Evolutionary conservation across 1,140 invertebrate genomes (phyloP).

Genomic region (Calosoma granatense): DNA sequence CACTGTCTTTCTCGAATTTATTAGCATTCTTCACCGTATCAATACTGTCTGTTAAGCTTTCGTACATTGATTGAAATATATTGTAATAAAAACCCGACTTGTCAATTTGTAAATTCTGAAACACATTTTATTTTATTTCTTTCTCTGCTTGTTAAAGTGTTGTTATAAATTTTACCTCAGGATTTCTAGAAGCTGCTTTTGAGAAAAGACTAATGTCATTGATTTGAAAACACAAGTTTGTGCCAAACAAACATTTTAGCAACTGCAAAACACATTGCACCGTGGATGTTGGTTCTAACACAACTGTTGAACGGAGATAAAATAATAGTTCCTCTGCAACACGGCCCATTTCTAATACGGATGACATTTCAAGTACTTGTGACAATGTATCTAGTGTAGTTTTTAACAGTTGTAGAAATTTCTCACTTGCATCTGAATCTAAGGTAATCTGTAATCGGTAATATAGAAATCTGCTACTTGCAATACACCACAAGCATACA

Average conservation of each 20-base stretch:
- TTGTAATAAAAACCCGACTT: slow-evolving; percentile 27
- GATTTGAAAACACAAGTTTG: slow-evolving; percentile 57
- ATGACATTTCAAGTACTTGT: slow-evolving; percentile 66
- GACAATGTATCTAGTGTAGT: slow-evolving; percentile 55
- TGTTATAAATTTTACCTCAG: too few relatives aligned
- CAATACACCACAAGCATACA: too few relatives aligned
- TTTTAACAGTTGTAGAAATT: slow-evolving; percentile 60
- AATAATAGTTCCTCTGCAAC: slow-evolving; percentile 72
- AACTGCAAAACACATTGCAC: slow-evolving; percentile 74
- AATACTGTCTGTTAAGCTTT: slow-evolving; percentile 24
- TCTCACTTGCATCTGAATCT: slow-evolving; percentile 58
- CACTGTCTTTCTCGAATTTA: slow-evolving; percentile 26
- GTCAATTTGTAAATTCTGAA: not conserved
- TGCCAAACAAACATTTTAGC: slow-evolving; percentile 72
- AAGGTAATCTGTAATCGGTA: slow-evolving; percentile 50
- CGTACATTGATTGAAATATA: slow-evolving; percentile 28
- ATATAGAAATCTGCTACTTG: slow-evolving; percentile 14
- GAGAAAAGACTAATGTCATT: not conserved
- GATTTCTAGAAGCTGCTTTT: not conserved
- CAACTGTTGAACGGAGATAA: slow-evolving; percentile 63
- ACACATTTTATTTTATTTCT: slow-evolving; percentile 4
- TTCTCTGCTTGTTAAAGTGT: slow-evolving; percentile 13
- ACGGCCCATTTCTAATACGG: slow-evolving; percentile 58
- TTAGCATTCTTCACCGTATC: slow-evolving; percentile 23
- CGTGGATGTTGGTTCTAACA: slow-evolving; percentile 56